phyloP scores from a whole-genome alignment of 2,888 invertebrate genomes.

The Noctua janthe region DNA sequence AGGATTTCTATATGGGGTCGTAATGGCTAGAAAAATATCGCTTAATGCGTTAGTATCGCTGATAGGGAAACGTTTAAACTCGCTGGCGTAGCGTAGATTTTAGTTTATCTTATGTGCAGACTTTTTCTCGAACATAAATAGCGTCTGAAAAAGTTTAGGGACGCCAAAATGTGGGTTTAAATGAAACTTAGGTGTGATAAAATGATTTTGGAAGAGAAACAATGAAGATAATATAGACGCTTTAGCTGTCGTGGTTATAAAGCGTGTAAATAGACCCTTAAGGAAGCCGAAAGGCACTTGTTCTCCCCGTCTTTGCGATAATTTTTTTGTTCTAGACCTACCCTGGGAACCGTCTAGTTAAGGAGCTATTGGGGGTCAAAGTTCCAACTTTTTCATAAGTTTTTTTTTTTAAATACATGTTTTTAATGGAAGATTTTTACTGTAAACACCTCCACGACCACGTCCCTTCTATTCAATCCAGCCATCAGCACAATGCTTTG shows the following conservation, averaged over 20 bases:
- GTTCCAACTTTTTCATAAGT: too few species aligned
- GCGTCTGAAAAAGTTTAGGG: background rate
- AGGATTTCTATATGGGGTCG: slow-evolving; percentile 42
- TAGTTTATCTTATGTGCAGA: slow-evolving; percentile 42
- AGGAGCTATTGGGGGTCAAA: too few species aligned
- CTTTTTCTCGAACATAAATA: slow-evolving; percentile 30
- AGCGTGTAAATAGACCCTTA: too few species aligned
- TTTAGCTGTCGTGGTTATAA: background rate
- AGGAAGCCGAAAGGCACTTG: too few species aligned
- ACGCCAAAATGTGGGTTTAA: background rate
- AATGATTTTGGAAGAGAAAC: slow-evolving; percentile 15
- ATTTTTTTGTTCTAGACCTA: too few species aligned
- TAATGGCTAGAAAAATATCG: slow-evolving; percentile 57
- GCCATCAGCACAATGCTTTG: too few species aligned
- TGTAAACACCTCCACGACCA: too few species aligned
- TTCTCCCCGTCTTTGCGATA: too few species aligned
- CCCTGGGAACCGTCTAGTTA: too few species aligned
- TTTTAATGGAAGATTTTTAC: too few species aligned
- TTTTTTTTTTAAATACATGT: too few species aligned
- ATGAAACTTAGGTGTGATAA: background rate
- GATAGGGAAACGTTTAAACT: slow-evolving; percentile 52
- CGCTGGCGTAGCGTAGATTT: slow-evolving; percentile 34
- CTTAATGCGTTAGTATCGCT: slow-evolving; percentile 49
- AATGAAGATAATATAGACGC: background rate
- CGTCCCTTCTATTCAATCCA: too few species aligned